These are phyloP conservation scores for Netelia virgata DNA, from an alignment of 2,888 invertebrate species.

Conservation along the genomic window DNA sequence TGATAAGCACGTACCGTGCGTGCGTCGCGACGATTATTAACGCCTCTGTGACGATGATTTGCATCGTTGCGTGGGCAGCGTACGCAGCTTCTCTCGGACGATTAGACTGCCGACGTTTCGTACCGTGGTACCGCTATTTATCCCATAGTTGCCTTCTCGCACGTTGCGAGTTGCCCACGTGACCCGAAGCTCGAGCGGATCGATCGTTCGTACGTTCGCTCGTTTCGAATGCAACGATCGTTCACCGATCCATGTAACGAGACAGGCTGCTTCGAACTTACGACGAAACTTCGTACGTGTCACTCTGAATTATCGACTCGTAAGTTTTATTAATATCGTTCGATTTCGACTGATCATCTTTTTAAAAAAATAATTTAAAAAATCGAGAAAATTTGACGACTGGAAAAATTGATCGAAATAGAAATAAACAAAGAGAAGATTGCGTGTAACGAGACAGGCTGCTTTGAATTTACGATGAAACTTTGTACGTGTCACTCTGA, in stretches of 20 bases:
- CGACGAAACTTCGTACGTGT: not conserved
- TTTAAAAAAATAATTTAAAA: no score
- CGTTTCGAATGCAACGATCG: slow-evolving; percentile 38
- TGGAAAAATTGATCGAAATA: no score
- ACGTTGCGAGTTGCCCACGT: slow-evolving; percentile 5
- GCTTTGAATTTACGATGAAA: not conserved
- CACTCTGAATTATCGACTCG: slow-evolving; percentile 6
- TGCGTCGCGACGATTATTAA: slow-evolving; percentile 52
- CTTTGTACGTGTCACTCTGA: not conserved
- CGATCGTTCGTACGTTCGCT: slow-evolving; percentile 49
- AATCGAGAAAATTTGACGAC: no score
- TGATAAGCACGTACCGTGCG: slow-evolving; percentile 30
- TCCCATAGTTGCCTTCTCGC: not conserved
- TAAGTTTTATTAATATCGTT: not conserved
- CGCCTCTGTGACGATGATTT: slow-evolving; percentile 61
- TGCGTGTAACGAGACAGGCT: slow-evolving; percentile 41
- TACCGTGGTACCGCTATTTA: not conserved
- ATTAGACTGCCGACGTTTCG: slow-evolving; percentile 20
- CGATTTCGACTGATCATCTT: not conserved
- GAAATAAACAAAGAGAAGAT: no score
- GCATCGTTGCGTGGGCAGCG: slow-evolving; percentile 58
- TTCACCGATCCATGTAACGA: slow-evolving; percentile 13
- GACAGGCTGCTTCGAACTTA: slow-evolving; percentile 23
- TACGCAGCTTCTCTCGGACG: slow-evolving; percentile 36
- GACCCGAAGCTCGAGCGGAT: slow-evolving; percentile 54